These are phyloP conservation scores for Empis livida DNA, from an alignment of 2,888 invertebrate species.

Conservation along the genomic window DNA sequence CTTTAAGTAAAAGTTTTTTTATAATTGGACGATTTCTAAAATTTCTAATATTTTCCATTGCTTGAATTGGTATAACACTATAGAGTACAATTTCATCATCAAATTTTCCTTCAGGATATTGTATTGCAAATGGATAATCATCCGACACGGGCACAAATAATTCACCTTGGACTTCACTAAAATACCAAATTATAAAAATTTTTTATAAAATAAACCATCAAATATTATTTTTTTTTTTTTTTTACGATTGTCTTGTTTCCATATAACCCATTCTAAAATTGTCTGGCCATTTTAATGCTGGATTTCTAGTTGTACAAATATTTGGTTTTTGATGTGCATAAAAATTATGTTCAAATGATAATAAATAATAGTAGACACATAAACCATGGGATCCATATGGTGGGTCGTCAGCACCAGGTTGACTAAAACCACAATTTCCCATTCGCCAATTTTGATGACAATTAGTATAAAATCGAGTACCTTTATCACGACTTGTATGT, in stretches of 20 bases:
- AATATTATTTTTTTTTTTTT: not conserved
- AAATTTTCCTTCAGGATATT: no score
- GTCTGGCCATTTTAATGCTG: slow-evolving; percentile 20
- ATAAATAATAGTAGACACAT: slow-evolving; percentile 30
- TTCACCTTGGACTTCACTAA: not conserved
- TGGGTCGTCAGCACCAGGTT: slow-evolving; percentile 26
- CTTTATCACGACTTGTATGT: slow-evolving; percentile 30
- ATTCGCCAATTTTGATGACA: slow-evolving; percentile 32
- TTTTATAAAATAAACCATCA: not conserved
- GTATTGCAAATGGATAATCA: not conserved
- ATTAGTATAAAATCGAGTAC: slow-evolving; percentile 23
- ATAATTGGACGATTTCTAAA: no score
- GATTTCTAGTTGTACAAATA: slow-evolving; percentile 19
- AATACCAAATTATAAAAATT: not conserved
- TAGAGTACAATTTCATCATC: no score
- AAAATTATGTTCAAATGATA: slow-evolving; percentile 30
- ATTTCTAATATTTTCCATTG: no score
- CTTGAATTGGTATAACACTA: no score
- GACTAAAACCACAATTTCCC: slow-evolving; percentile 28
- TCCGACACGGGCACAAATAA: not conserved
- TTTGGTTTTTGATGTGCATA: slow-evolving; percentile 23
- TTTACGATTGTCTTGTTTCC: slow-evolving; percentile 22
- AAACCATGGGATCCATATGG: slow-evolving; percentile 25
- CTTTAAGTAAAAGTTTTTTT: no score
- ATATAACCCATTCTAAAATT: slow-evolving; percentile 30